Base-by-base conservation (phyloP, 2,888 invertebrate species). In the Cheilosia vernalis region DNA sequence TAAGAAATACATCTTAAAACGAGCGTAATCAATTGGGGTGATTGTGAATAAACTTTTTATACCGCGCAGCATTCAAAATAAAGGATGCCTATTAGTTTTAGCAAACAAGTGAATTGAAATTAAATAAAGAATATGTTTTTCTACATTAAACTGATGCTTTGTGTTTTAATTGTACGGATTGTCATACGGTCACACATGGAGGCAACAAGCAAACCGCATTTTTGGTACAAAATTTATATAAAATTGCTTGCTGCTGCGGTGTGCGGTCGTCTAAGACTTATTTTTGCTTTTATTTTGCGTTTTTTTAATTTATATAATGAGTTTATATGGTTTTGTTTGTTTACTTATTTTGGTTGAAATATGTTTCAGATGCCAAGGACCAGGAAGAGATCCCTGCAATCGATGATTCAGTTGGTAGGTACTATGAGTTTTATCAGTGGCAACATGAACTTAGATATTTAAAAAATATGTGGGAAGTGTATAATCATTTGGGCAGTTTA, bases 321-420 rank as follows among this genome's bases (percentile, higher is more conserved):
- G 87, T 47, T 72, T 51, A 40, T 51, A 40, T 42, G 21, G 2
- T 61, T 64, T 70, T 56, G 51, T 24, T 64, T 61, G 21, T 58
- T 44, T 53, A 85, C 60, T 85, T 70, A 81, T 61, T 85, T 67
- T 76, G 64, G 40, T 81, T 80, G 61, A 66, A 66, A 61, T 76
- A 24, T 72, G 49, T 81, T 85, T 85, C 85, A 85, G 85, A 81
- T 81, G 17, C 17, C 53, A 85, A 76, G 76, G 85, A 33, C 5
- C 64, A 51, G 17, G 79, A 74, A 9, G 40, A 74, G 15, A 70
- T 67, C 2, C 84, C 80, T 15, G 27, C 55, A 30, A 72, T 80
- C 61, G 87, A 88, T 64, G 74, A 76, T 64, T 79, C 79, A 69
- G 73, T 87, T 86, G 89, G 89, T 89, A 87, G 85, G 88, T 88